A percentile compares a stretch with the other conserved stretches of the same genome.
phyloP scores from a whole-genome alignment of 2,113 vertebrate species.

The Sminthopsis crassicaudata region DNA sequence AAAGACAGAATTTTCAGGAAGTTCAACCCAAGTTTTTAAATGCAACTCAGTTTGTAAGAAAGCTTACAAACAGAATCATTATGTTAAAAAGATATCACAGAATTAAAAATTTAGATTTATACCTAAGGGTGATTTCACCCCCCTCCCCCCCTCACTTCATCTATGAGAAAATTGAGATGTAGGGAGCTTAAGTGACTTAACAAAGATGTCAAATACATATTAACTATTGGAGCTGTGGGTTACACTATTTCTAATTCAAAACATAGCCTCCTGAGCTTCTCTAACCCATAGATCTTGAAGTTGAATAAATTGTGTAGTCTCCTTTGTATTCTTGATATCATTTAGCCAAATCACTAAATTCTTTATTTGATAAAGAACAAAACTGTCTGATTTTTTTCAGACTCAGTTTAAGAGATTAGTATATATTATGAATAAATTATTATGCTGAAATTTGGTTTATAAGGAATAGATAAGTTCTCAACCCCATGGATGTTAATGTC shows the following conservation, averaged over 20 bases:
- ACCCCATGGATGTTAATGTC: neutral
- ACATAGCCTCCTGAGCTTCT: neutral
- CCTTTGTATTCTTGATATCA: neutral
- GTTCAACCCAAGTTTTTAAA: neutral
- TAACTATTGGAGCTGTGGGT: neutral
- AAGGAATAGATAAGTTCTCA: neutral
- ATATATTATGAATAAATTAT: neutral
- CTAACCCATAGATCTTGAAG: neutral
- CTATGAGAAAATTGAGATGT: neutral
- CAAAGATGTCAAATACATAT: neutral
- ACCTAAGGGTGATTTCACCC: neutral
- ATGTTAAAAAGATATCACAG: neutral
- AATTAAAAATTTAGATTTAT: neutral
- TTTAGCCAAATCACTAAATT: neutral
- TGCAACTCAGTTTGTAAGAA: neutral
- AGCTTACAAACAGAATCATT: neutral
- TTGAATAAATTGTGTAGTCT: neutral
- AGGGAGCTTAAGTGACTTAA: neutral
- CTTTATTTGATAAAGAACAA: neutral
- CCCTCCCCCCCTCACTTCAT: neutral
- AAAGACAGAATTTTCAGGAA: neutral
- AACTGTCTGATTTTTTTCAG: conserved; percentile 4
- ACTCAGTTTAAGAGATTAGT: conserved; percentile 32
- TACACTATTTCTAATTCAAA: neutral
- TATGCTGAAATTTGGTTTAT: neutral